Percentiles rank a stretch among this genome's conserved stretches.
Evolutionary conservation across 2,888 invertebrate genomes (phyloP).

Genomic region (Bombylius major): DNA sequence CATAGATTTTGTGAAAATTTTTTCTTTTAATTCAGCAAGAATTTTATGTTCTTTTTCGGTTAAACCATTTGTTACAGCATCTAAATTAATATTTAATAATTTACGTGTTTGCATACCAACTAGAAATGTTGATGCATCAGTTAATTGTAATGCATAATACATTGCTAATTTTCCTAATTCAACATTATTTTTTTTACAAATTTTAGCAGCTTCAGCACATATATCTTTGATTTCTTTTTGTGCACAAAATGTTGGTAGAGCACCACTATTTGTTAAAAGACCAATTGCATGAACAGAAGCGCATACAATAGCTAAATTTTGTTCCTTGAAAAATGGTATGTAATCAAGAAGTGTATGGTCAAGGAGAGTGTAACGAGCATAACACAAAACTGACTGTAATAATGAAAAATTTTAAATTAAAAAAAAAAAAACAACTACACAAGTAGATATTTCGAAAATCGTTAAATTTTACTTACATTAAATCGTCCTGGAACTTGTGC

Average conservation of each 20-base stretch:
- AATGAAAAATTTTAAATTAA: neutral
- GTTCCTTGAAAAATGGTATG: slow-evolving; percentile 53
- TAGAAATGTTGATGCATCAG: slow-evolving; percentile 54
- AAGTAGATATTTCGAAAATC: no score
- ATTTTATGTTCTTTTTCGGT: no score
- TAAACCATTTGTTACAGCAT: no score
- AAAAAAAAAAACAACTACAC: neutral
- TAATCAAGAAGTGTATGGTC: slow-evolving; percentile 66
- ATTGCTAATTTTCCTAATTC: slow-evolving; percentile 62
- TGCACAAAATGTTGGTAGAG: slow-evolving; percentile 66
- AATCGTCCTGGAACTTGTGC: slow-evolving; percentile 43
- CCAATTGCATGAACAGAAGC: slow-evolving; percentile 71
- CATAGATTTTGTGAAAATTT: no score
- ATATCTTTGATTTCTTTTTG: slow-evolving; percentile 45
- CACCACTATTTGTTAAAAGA: slow-evolving; percentile 55
- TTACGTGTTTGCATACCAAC: slow-evolving; percentile 61
- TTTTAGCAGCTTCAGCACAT: slow-evolving; percentile 48
- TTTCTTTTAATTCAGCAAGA: no score
- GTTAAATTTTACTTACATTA: slow-evolving; percentile 22
- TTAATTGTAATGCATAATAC: slow-evolving; percentile 48
- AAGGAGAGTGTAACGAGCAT: slow-evolving; percentile 65
- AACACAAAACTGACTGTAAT: slow-evolving; percentile 47
- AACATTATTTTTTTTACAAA: slow-evolving; percentile 50
- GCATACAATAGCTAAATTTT: slow-evolving; percentile 61
- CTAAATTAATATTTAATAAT: slow-evolving; percentile 49